phyloP scores from a whole-genome alignment of 2,888 invertebrate genomes.

The Xestobium rufovillosum region DNA sequence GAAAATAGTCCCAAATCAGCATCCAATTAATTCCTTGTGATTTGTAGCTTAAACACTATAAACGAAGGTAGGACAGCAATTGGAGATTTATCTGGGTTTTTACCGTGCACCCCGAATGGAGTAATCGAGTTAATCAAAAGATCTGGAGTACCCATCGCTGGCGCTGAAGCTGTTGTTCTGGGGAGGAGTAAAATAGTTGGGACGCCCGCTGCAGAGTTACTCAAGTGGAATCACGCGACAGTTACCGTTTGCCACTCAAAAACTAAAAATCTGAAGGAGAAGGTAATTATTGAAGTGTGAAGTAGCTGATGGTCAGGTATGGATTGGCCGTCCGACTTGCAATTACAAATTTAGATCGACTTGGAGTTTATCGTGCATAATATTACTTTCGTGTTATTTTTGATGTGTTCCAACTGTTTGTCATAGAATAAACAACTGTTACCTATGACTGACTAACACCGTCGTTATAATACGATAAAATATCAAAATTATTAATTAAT shows the following conservation, averaged over 20 bases:
- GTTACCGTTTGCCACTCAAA: slow-evolving; percentile 96
- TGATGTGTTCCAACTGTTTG: too few relatives aligned
- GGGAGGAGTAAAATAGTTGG: slow-evolving; percentile 98
- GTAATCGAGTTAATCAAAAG: slow-evolving; percentile 86
- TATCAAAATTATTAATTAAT: too few relatives aligned
- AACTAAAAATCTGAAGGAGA: slow-evolving; percentile 71
- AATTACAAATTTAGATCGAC: too few relatives aligned
- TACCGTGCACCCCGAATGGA: slow-evolving; percentile 96
- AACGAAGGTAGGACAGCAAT: slow-evolving; percentile 91
- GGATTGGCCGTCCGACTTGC: too few relatives aligned
- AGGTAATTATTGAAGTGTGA: slow-evolving; percentile 45
- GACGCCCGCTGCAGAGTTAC: slow-evolving; percentile 85
- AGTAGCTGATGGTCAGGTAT: slow-evolving; percentile 1
- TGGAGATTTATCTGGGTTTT: slow-evolving; percentile 81
- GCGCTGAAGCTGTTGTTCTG: slow-evolving; percentile 84
- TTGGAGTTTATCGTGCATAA: too few relatives aligned
- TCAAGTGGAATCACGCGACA: slow-evolving; percentile 96
- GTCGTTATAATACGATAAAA: too few relatives aligned
- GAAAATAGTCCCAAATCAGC: background rate
- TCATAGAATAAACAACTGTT: too few relatives aligned
- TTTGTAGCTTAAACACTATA: slow-evolving; percentile 69
- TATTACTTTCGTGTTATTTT: too few relatives aligned
- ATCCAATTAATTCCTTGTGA: background rate
- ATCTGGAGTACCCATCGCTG: slow-evolving; percentile 68
- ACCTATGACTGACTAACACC: too few relatives aligned